Conservation (phyloP, 53 echinoderm and acorn worm genomes). For the Antedon mediterranea region DNA sequence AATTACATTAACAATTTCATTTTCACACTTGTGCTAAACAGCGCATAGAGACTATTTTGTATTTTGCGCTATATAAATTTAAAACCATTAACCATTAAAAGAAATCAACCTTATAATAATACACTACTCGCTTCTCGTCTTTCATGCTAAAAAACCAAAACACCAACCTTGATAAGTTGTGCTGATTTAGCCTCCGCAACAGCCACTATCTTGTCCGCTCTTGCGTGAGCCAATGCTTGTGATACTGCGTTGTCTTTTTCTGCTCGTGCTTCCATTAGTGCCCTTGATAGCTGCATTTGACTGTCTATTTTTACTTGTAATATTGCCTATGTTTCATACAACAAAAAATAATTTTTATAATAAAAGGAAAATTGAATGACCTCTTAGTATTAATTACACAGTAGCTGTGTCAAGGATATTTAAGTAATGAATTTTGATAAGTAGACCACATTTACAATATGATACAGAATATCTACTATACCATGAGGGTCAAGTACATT, state of each 20-base stretch:
- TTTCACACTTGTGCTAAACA: too few relatives aligned
- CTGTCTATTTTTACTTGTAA: conserved; percentile 56
- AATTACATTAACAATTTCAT: too few relatives aligned
- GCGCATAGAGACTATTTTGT: too few relatives aligned
- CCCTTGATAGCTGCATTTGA: conserved; percentile 83
- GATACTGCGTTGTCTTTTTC: conserved; percentile 92
- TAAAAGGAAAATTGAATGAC: neutral
- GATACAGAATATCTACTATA: too few relatives aligned
- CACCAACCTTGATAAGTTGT: conserved; percentile 96
- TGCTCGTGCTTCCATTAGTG: conserved; percentile 76
- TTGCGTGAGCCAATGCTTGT: conserved; percentile 81
- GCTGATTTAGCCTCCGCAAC: conserved; percentile 75
- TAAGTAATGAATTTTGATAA: too few relatives aligned
- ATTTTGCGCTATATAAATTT: too few relatives aligned
- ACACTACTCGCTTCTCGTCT: too few relatives aligned
- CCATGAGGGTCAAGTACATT: too few relatives aligned
- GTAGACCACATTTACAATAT: too few relatives aligned
- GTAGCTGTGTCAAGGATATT: neutral
- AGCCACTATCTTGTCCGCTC: conserved; percentile 79
- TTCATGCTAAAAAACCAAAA: too few relatives aligned
- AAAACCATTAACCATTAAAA: too few relatives aligned
- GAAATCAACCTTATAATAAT: too few relatives aligned
- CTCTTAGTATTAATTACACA: neutral
- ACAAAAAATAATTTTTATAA: neutral
- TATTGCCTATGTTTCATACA: conserved; percentile 27